Base-by-base conservation (phyloP, 2,113 vertebrate species). In the Stegastes partitus region DNA sequence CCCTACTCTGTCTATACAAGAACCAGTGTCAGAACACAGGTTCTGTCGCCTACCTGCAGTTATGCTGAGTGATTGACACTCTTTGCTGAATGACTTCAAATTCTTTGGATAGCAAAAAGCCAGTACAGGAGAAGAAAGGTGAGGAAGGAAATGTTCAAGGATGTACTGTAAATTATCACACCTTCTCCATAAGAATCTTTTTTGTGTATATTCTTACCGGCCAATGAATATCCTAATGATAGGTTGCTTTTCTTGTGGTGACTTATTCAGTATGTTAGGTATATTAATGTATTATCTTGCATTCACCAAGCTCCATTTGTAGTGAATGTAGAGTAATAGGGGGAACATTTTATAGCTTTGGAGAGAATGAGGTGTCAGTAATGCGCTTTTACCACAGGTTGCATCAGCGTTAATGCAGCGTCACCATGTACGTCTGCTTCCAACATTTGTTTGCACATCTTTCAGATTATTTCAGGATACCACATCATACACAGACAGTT, bases 331-430 rank as follows among this genome's bases (percentile, higher is more conserved):
- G 44, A 16, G 42, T 39, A 63, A 57, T 37, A 28, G 50, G 37
- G 28, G 34, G 45, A 78, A 62, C 53, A 25, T 74, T 44, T 55
- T 56, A 55, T 23, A 49, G 39, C 68, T 61, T 21, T 53, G 22
- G 44, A 45, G 34, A 58, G 59, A 63, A 63, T 67, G 25, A 51
- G 21, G 66, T 57, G 12, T 34, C 21, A 31, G 25, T 58, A 12
- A 45, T 25, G 11, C 68, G 65, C 31, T 62, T 74, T 71, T 74
- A 68, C 79, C 50, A 11, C n/a, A 66, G 12, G 45, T 82, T 82
- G 58, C 74, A 67, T 70, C 58, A 62, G n/a, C 70, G 70, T 31
- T 22, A 42, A 31, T 31, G 31, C 31, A 31, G 26, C 44, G 31
- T 25, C 31, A 25, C 45, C 8, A 18, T 34, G 31, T 74, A 37